Conservation (phyloP, 2,113 vertebrate genomes). For the Zosterops pallidus region DNA sequence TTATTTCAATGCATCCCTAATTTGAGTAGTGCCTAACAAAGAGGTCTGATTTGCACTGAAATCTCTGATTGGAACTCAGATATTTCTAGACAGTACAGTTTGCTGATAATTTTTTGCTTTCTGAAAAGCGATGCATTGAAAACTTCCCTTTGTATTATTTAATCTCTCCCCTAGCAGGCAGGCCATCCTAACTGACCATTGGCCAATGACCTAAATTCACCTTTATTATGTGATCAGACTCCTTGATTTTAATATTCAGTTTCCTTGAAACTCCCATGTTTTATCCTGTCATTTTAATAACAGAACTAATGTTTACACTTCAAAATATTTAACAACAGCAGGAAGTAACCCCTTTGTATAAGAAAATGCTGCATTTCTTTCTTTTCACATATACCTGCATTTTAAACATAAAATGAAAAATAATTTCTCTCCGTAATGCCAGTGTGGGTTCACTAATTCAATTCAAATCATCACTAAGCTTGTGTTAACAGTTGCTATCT, state of each 20-base stretch:
- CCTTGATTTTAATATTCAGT: neutral
- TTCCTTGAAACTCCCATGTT: neutral
- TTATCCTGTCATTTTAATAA: neutral
- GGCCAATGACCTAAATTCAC: neutral
- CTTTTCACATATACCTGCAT: neutral
- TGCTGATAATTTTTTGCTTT: slow-evolving; percentile 26
- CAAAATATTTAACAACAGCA: neutral
- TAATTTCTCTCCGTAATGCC: neutral
- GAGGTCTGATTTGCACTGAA: slow-evolving; percentile 52
- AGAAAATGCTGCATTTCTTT: neutral
- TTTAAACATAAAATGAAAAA: neutral
- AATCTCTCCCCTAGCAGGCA: neutral
- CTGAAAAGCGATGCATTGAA: neutral
- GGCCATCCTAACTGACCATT: neutral
- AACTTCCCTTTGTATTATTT: neutral
- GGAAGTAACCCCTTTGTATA: neutral
- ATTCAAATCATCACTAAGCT: neutral
- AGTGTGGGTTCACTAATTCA: neutral
- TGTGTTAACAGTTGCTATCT: neutral
- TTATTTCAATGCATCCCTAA: slow-evolving; percentile 49
- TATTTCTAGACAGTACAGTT: slow-evolving; percentile 48
- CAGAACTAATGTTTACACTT: neutral
- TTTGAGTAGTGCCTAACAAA: slow-evolving; percentile 44
- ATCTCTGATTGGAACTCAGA: neutral
- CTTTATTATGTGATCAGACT: neutral